A percentile compares a stretch with the other conserved stretches of the same genome.
phyloP scores from a whole-genome alignment of 2,113 vertebrate species.

The Serilophus lunatus region DNA sequence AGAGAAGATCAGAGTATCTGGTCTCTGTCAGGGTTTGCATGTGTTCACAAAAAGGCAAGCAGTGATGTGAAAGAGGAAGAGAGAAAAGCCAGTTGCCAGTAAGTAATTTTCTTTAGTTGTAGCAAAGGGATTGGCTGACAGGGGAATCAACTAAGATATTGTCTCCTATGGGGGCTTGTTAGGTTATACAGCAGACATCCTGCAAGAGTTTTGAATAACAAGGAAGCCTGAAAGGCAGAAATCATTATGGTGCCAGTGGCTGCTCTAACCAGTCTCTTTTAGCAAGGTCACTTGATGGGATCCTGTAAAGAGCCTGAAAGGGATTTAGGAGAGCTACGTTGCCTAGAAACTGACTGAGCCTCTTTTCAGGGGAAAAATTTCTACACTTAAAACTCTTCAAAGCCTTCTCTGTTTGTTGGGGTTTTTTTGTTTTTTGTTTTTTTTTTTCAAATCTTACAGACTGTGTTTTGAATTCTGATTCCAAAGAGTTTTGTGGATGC shows the following conservation, averaged over 20 bases:
- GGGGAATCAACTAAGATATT: constrained; percentile 23
- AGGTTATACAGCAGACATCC: constrained; percentile 33
- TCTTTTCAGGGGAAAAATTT: constrained; percentile 24
- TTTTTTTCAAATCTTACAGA: neutral
- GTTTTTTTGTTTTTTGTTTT: too few relatives aligned
- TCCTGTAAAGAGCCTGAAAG: constrained; percentile 26
- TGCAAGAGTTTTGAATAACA: constrained; percentile 51
- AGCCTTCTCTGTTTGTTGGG: neutral
- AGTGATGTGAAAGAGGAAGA: neutral
- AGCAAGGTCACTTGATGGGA: constrained; percentile 23
- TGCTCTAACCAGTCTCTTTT: constrained; percentile 13
- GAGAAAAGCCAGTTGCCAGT: neutral
- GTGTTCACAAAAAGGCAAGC: neutral
- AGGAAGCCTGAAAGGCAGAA: constrained; percentile 36
- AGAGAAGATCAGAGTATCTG: neutral
- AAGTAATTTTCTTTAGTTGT: neutral
- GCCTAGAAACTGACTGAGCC: constrained; percentile 49
- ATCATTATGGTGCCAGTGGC: constrained; percentile 14
- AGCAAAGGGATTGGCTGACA: constrained; percentile 28
- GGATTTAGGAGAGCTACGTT: constrained; percentile 23
- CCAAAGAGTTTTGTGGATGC: neutral
- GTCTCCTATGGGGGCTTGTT: constrained; percentile 46
- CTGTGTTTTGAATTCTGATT: neutral
- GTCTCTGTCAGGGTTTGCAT: neutral
- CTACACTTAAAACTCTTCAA: constrained; percentile 13